phyloP scores from a whole-genome alignment of 2,797 vertebrate genomes.

The Pipistrellus pipistrellus region DNA sequence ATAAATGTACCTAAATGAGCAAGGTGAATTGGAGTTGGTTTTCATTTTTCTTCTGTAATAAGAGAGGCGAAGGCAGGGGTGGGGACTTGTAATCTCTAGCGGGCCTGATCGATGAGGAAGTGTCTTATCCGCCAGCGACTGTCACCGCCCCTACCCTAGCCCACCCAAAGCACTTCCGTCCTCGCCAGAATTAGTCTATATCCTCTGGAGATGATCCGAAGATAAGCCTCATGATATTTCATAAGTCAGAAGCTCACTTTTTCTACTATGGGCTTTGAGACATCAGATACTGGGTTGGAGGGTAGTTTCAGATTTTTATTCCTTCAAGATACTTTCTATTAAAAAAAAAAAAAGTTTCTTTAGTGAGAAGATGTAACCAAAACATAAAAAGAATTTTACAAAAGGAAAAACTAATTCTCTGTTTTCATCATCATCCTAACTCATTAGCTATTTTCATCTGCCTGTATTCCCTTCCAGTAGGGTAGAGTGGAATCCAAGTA shows the following conservation, averaged over 20 bases:
- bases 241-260: constrained; percentile 19
- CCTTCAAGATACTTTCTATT: constrained; percentile 3
- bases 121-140: not conserved
- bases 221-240: not conserved
- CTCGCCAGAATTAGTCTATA: constrained; percentile 12
- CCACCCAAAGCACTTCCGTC: not conserved
- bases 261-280: not conserved
- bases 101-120: constrained; percentile 58
- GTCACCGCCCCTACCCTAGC: not conserved
- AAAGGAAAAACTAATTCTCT: not conserved
- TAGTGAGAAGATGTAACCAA: not conserved
- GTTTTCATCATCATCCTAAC: not conserved
- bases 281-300: not conserved
- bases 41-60: constrained; percentile 68
- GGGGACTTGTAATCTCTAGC: constrained; percentile 52
- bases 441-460: not conserved
- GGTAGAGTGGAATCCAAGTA: not conserved
- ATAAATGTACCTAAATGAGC: constrained; percentile 62
- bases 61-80: not conserved
- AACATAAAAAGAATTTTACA: not conserved
- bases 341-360: not conserved
- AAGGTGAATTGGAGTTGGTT: constrained; percentile 36
- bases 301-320: not conserved
- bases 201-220: not conserved
- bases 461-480: not conserved